Base-by-base conservation (phyloP, 2,113 vertebrate genomes). In the Galbula dea region DNA sequence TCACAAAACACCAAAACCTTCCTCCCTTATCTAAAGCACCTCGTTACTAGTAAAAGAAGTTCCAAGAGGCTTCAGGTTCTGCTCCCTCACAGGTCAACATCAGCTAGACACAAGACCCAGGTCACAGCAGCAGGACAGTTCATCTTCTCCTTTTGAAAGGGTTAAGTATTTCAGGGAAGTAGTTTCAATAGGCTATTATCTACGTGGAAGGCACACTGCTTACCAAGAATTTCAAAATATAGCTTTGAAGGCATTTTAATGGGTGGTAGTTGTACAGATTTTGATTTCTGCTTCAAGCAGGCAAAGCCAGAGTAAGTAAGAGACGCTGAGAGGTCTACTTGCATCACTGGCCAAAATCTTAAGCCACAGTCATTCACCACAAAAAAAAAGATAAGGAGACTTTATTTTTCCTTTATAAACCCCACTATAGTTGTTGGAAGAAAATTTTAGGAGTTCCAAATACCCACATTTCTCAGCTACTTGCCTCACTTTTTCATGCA, bases 391-490 rank as follows among this genome's bases (percentile, higher is more conserved):
- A 82, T 67, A 24, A 66, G 90, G 61, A 78, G 59, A n/a, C 7
- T 82, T 76, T 20, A 52, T 48, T 66, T 86, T 91, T 66, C 14
- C 24, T 55, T 74, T 45, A n/a, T 32, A 32, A 55, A 41, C n/a
- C n/a, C 63, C 32, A 76, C 39, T 37, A 9, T 7, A 58, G 59
- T 46, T n/a, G 63, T 9, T 94, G 75, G 62, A 73, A 88, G 36
- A 90, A 89, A 82, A 88, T 63, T 29, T 77, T 26, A 72, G 37
- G 71, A 83, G 83, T 46, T 89, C 65, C 78, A 77, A 72, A 81
- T n/a, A 90, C 43, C 22, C 37, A 66, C 81, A 80, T 93, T 95
- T 96, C 78, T 66, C 82, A 95, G 82, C 87, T 77, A 22, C 66
- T 78, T 36, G 65, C 68, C 76, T 90, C 46, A 68, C 73, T 86